A percentile compares a stretch with the other conserved stretches of the same genome.
phyloP scores from a whole-genome alignment of 2,888 invertebrate species.

The Eristalis pertinax region DNA sequence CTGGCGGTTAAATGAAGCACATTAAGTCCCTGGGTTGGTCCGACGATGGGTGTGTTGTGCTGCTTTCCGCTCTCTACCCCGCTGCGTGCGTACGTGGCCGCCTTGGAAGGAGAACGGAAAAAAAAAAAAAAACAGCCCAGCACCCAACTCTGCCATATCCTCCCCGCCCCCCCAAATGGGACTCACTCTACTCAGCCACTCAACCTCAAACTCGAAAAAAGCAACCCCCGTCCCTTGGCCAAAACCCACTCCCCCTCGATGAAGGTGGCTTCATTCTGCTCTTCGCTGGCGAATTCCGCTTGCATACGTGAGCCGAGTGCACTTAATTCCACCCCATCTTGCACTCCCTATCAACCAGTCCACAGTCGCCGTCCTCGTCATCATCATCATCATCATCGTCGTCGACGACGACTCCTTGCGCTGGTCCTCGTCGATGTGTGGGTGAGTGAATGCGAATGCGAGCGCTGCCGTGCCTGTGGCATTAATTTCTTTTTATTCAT shows the following conservation, averaged over 20 bases:
- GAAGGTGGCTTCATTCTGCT: conserved; percentile 54
- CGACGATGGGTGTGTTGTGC: conserved; percentile 37
- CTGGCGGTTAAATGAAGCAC: conserved; percentile 69
- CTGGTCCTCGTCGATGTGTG: background rate
- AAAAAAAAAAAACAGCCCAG: background rate
- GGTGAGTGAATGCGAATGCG: background rate
- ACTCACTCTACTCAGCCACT: no score
- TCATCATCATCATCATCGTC: conserved; percentile 8
- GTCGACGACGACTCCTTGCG: background rate
- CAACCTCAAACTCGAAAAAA: background rate
- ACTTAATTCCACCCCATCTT: conserved; percentile 40
- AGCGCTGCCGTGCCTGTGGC: background rate
- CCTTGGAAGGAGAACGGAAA: conserved; percentile 21
- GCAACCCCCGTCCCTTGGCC: background rate
- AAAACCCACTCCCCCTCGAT: background rate
- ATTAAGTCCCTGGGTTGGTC: conserved; percentile 54
- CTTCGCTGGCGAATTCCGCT: conserved; percentile 57
- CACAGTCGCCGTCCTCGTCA: conserved; percentile 1
- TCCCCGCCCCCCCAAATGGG: conserved; percentile 8
- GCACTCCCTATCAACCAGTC: conserved; percentile 2
- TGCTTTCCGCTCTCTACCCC: background rate
- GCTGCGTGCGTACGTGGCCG: conserved; percentile 65
- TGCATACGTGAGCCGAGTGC: conserved; percentile 65
- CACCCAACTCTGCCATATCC: conserved; percentile 24
- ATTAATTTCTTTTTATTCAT: conserved; percentile 55